These are phyloP conservation scores for Yponomeuta sedellus DNA, from an alignment of 2,888 invertebrate species.

Conservation along the genomic window DNA sequence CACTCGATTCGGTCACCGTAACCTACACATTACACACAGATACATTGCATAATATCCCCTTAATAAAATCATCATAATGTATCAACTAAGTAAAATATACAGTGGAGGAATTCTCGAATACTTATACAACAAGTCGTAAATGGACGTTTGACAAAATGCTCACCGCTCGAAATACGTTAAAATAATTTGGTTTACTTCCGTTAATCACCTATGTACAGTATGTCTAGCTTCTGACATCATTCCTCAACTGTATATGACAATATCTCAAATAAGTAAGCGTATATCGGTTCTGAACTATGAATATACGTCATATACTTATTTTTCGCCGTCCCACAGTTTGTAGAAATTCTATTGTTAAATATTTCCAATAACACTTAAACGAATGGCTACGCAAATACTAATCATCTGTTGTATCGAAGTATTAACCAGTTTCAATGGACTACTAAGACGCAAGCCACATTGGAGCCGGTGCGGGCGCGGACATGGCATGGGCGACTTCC, in stretches of 20 bases:
- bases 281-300: conserved; percentile 24
- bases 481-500: too few species aligned
- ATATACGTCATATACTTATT: background rate
- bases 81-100: conserved; percentile 58
- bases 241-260: conserved; percentile 57
- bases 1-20: conserved; percentile 24
- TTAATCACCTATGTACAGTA: conserved; percentile 12
- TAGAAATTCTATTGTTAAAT: conserved; percentile 6
- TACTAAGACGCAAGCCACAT: too few species aligned
- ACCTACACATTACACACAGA: conserved; percentile 28
- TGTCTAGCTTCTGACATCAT: conserved; percentile 27
- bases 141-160: conserved; percentile 56
- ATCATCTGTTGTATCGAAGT: too few species aligned
- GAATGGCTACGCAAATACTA: too few species aligned
- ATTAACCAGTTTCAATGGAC: too few species aligned
- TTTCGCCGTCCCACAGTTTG: background rate
- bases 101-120: conserved; percentile 63
- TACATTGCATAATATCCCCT: conserved; percentile 49
- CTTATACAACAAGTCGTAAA: conserved; percentile 45
- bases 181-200: conserved; percentile 5
- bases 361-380: conserved; percentile 1
- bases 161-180: conserved; percentile 24
- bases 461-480: too few species aligned
- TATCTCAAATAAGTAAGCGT: conserved; percentile 46
- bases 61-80: conserved; percentile 35